Percentiles rank a stretch among this genome's conserved stretches.
Conservation (phyloP, 2,113 vertebrate genomes). For the Canis aureus region DNA sequence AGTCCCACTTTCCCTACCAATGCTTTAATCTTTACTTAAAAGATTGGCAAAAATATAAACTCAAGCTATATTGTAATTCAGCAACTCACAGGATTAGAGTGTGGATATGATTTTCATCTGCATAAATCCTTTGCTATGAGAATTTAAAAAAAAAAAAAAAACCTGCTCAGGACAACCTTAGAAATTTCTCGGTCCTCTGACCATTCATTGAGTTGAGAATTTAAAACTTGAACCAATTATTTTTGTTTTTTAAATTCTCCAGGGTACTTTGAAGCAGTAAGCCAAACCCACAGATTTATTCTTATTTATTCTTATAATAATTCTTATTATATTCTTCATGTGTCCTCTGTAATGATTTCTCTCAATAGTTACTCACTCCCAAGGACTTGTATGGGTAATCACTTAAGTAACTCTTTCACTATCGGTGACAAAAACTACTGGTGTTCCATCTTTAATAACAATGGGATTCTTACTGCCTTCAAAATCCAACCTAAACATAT, state of each 20-base stretch:
- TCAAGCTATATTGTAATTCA: neutral
- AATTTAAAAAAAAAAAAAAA: neutral
- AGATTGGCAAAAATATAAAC: neutral
- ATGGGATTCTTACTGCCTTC: neutral
- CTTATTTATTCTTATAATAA: too few relatives aligned
- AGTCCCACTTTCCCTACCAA: neutral
- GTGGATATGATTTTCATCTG: neutral
- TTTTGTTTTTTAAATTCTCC: constrained; percentile 47
- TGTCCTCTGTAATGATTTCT: neutral
- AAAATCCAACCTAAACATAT: neutral
- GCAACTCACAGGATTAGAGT: neutral
- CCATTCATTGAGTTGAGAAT: constrained; percentile 10
- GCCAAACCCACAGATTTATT: neutral
- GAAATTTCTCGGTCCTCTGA: constrained; percentile 21
- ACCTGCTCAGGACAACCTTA: neutral
- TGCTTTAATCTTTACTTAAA: constrained; percentile 26
- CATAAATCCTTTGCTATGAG: neutral
- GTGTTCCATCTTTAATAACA: neutral
- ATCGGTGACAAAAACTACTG: neutral
- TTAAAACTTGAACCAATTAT: neutral
- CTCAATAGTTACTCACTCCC: neutral
- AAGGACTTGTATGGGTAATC: neutral
- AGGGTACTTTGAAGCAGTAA: constrained; percentile 34
- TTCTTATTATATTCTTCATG: neutral
- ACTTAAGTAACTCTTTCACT: neutral